phyloP scores from a whole-genome alignment of 2,888 invertebrate genomes.

The Acanthopleura granulata region DNA sequence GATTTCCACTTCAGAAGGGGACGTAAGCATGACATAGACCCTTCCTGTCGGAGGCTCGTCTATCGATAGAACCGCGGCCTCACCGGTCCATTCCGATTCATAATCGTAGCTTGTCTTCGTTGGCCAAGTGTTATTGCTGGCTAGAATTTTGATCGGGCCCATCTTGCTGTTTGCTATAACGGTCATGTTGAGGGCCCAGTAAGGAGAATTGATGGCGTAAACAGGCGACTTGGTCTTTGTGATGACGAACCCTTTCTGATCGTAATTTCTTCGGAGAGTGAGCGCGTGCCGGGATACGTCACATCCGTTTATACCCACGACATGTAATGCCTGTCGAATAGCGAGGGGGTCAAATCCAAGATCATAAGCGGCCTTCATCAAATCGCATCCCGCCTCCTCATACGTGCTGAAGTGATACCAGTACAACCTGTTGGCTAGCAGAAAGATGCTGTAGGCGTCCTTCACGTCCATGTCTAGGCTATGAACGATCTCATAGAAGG shows the following conservation, averaged over 20 bases:
- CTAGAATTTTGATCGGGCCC: not conserved
- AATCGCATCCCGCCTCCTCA: constrained; percentile 44
- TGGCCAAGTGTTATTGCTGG: not conserved
- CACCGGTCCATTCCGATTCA: constrained; percentile 2
- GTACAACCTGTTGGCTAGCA: constrained; percentile 41
- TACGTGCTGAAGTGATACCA: constrained; percentile 39
- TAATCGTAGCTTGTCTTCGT: not conserved
- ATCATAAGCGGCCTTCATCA: constrained; percentile 43
- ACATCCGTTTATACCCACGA: constrained; percentile 43
- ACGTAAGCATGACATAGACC: not conserved
- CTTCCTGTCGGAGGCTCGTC: not conserved
- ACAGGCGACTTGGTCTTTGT: not conserved
- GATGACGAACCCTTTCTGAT: not conserved
- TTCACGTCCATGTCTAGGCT: constrained; percentile 33
- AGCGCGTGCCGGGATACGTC: constrained; percentile 34
- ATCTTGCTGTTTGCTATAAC: not conserved
- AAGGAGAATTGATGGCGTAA: not conserved
- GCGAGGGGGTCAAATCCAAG: constrained; percentile 33
- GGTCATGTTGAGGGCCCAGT: not conserved
- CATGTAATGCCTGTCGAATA: constrained; percentile 34
- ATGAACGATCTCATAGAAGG: constrained; percentile 40
- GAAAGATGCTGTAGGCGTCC: constrained; percentile 40
- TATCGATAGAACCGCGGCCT: not conserved
- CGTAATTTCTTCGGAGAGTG: constrained; percentile 23
- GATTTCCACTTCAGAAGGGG: not conserved